Evolutionary conservation across 2,888 invertebrate genomes (phyloP).

Genomic region (Emmelina monodactyla): DNA sequence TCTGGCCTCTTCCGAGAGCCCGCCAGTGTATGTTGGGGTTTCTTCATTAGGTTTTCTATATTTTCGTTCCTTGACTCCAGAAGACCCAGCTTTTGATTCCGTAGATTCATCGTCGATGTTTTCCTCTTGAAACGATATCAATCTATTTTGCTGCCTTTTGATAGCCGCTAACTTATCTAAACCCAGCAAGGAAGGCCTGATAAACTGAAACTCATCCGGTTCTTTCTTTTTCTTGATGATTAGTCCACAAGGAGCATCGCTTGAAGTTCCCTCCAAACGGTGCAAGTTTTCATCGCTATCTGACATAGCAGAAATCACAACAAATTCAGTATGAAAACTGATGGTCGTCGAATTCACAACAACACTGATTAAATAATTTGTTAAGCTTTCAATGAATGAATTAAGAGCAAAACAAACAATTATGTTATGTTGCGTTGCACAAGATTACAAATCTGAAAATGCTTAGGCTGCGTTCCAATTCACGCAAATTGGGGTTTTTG

Average conservation of each 20-base stretch:
- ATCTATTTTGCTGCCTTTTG: conserved; percentile 71
- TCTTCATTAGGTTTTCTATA: conserved; percentile 84
- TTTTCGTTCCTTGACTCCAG: conserved; percentile 59
- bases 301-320: no score
- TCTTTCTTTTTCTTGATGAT: conserved; percentile 71
- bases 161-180: conserved; percentile 86
- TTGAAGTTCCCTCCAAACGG: conserved; percentile 73
- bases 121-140: conserved; percentile 71
- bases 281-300: conserved; percentile 70
- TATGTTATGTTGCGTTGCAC: no score
- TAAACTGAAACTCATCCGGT: conserved; percentile 76
- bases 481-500: no score
- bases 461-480: no score
- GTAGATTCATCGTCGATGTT: conserved; percentile 31
- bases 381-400: no score
- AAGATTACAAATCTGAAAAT: no score
- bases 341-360: no score
- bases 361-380: no score
- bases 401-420: no score
- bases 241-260: conserved; percentile 73
- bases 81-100: conserved; percentile 24
- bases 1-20: conserved; percentile 81
- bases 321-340: no score
- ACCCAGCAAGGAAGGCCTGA: conserved; percentile 79
- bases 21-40: conserved; percentile 94